Conservation (phyloP, 2,113 vertebrate species). For the Stigmatopora nigra region DNA sequence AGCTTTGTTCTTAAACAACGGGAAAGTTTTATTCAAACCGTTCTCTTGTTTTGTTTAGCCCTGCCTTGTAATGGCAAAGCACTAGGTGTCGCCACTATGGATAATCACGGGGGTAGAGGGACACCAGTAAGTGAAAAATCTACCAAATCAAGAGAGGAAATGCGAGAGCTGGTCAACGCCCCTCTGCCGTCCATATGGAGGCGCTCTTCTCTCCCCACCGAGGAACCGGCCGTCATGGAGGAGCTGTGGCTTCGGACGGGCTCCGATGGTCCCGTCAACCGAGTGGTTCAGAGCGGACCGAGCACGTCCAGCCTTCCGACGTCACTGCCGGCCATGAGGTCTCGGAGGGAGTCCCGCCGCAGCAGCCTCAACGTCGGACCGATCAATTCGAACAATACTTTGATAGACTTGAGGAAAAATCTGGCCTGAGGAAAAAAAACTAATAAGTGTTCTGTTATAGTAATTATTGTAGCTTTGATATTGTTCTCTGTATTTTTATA, state of each 20-base stretch:
- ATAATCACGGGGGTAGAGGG: slow-evolving; percentile 24
- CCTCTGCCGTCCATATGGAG: slow-evolving; percentile 85
- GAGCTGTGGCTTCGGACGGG: slow-evolving; percentile 66
- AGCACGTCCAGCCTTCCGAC: slow-evolving; percentile 50
- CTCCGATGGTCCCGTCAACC: slow-evolving; percentile 45
- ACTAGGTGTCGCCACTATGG: slow-evolving; percentile 11
- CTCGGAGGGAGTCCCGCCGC: slow-evolving; percentile 74
- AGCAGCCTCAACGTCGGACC: slow-evolving; percentile 70
- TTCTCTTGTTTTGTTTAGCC: slow-evolving; percentile 18
- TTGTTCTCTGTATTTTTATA: slow-evolving; percentile 12
- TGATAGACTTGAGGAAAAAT: slow-evolving; percentile 88
- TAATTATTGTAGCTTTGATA: slow-evolving; percentile 1
- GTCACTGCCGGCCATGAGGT: slow-evolving; percentile 59
- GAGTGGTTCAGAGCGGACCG: slow-evolving; percentile 52
- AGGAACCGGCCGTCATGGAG: slow-evolving; percentile 69
- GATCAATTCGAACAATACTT: slow-evolving; percentile 61
- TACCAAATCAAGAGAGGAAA: slow-evolving; percentile 68
- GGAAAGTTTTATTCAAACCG: not conserved
- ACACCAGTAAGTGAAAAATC: slow-evolving; percentile 51
- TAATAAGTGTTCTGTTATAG: not conserved
- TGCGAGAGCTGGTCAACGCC: slow-evolving; percentile 77
- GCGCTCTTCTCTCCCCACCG: slow-evolving; percentile 81
- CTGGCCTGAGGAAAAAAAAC: slow-evolving; percentile 68
- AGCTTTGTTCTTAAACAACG: not conserved
- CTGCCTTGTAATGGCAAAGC: slow-evolving; percentile 33